phyloP scores from a whole-genome alignment of 2,888 invertebrate species.

The Amiota mariae region DNA sequence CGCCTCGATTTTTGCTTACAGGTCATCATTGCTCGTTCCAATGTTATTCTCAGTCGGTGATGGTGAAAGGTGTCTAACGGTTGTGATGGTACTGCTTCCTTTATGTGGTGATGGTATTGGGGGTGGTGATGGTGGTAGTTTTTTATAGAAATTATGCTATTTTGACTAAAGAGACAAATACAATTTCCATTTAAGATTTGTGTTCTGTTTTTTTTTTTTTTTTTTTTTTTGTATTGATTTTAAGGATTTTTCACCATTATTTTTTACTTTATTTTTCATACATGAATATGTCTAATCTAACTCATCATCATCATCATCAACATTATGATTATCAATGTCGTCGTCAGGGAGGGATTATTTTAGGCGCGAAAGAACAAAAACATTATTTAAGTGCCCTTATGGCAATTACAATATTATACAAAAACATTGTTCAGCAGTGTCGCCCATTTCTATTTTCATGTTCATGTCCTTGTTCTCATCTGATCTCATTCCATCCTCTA shows the following conservation, averaged over 20 bases:
- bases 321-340: background rate
- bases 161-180: constrained; percentile 61
- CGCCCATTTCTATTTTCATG: background rate
- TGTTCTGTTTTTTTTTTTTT: background rate
- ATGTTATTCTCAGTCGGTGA: too few relatives aligned
- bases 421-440: background rate
- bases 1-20: too few relatives aligned
- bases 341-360: constrained; percentile 17
- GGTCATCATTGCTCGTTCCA: too few relatives aligned
- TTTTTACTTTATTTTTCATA: background rate
- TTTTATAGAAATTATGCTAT: background rate
- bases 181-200: constrained; percentile 59
- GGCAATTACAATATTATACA: constrained; percentile 23
- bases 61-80: background rate
- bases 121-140: constrained; percentile 3
- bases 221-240: constrained; percentile 31
- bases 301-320: background rate
- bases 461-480: too few relatives aligned
- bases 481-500: too few relatives aligned
- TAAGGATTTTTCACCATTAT: constrained; percentile 33
- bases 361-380: constrained; percentile 2
- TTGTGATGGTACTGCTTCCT: too few relatives aligned
- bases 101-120: constrained; percentile 13
- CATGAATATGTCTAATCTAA: background rate
- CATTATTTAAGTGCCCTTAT: constrained; percentile 26